phyloP scores from a whole-genome alignment of 35 echinoderm and acorn worm genomes.

The Eucidaris tribuloides region DNA sequence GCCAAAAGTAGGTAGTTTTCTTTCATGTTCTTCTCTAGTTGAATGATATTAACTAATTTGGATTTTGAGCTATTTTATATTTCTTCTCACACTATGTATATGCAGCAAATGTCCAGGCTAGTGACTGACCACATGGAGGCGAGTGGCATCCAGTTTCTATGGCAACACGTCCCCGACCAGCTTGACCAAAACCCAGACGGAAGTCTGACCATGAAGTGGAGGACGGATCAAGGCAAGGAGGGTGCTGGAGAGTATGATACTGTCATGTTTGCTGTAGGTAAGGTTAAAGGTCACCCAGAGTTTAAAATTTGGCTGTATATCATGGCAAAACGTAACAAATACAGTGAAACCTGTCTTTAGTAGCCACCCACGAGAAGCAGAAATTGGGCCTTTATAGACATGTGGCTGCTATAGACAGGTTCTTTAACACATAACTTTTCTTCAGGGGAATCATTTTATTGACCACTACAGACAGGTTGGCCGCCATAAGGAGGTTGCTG shows the following conservation, averaged over 20 bases:
- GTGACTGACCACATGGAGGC: slow-evolving; percentile 80
- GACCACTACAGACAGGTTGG: too few species aligned
- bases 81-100: neutral
- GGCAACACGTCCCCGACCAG: slow-evolving; percentile 47
- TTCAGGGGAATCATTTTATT: too few species aligned
- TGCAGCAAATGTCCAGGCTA: slow-evolving; percentile 87
- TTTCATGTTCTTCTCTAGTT: neutral
- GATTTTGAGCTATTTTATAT: neutral
- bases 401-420: too few species aligned
- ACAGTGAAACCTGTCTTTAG: too few species aligned
- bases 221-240: neutral
- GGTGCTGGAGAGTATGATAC: slow-evolving; percentile 67
- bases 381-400: too few species aligned
- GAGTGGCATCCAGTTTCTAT: slow-evolving; percentile 60
- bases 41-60: neutral
- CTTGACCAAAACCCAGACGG: slow-evolving; percentile 42
- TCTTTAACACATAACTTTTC: too few species aligned
- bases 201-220: slow-evolving; percentile 63
- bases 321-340: too few species aligned
- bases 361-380: too few species aligned
- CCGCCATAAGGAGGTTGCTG: too few species aligned
- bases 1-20: too few species aligned
- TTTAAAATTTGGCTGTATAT: too few species aligned
- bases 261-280: slow-evolving; percentile 93
- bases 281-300: too few species aligned